These are phyloP conservation scores for Liodrosophila aerea DNA, from an alignment of 2,888 invertebrate genomes.

Conservation along the genomic window DNA sequence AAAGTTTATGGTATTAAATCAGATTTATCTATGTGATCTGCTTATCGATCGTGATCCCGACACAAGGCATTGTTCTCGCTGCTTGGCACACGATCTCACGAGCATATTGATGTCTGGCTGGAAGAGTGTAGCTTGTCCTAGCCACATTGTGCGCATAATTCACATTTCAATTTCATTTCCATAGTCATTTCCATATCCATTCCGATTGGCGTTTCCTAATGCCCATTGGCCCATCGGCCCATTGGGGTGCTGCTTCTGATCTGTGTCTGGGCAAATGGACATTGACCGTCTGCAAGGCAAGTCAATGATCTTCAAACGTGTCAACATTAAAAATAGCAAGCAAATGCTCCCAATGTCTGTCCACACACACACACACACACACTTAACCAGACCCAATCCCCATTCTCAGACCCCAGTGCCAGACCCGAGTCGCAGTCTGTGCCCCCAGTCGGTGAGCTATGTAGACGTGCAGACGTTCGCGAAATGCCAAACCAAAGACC, in stretches of 20 bases:
- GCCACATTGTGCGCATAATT: slow-evolving; percentile 64
- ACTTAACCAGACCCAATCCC: slow-evolving; percentile 21
- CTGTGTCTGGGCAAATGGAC: slow-evolving; percentile 62
- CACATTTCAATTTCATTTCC: slow-evolving; percentile 49
- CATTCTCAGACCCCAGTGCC: slow-evolving; percentile 19
- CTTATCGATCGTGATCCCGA: slow-evolving; percentile 53
- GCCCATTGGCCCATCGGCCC: background rate
- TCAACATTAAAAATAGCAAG: slow-evolving; percentile 75
- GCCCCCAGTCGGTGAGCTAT: slow-evolving; percentile 56
- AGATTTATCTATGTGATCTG: slow-evolving; percentile 17
- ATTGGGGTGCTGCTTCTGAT: slow-evolving; percentile 17
- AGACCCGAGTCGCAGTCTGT: slow-evolving; percentile 34
- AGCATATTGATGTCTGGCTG: slow-evolving; percentile 37
- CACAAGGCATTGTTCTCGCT: slow-evolving; percentile 57
- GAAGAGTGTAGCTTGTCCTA: slow-evolving; percentile 53
- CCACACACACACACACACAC: slow-evolving; percentile 2
- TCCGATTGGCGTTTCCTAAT: slow-evolving; percentile 5
- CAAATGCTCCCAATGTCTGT: slow-evolving; percentile 57
- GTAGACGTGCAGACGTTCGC: slow-evolving; percentile 76
- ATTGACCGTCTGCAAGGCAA: slow-evolving; percentile 70
- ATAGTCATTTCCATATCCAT: slow-evolving; percentile 28
- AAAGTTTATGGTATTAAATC: too few species aligned
- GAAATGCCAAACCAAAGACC: slow-evolving; percentile 71
- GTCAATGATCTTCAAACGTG: slow-evolving; percentile 77
- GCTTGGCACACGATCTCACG: slow-evolving; percentile 54